Base-by-base conservation (phyloP, 2,797 vertebrate species). In the Lagocephalus sceleratus region DNA sequence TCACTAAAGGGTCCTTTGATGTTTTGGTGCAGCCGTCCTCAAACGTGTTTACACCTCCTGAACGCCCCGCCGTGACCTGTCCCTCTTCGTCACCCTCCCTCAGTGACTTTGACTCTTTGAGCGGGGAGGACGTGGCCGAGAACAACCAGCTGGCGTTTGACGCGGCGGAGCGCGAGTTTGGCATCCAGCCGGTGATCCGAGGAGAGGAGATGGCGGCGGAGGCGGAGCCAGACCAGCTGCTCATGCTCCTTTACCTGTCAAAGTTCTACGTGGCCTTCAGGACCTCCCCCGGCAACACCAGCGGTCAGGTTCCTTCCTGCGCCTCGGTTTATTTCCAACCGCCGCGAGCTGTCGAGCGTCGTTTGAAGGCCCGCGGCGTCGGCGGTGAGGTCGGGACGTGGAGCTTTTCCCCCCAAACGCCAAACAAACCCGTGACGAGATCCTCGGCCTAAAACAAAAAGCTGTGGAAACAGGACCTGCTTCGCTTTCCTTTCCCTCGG, bases 211-310 rank as follows among this genome's bases (percentile, higher is more conserved):
- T 99, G 92, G 94, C 90, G 0, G 88, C 81, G 0, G 73, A 80
- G 0, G 75, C 78, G 2, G 93, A 93, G 68, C 96, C 97, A 0
- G 95, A 99, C 88, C 95, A 96, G 77, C 93, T 98, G 63, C 91
- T 93, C 69, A 97, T 97, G 94, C 94, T 96, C 60, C 91, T 98
- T 66, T 99, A 99, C 84, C 94, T 99, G 56, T 98, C 97, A 59
- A 96, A 90, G 39, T 96, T 98, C 86, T 94, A 95, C 0, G 96
- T 98, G 78, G 90, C 93, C 69, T 98, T 99, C 90, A 83, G 89
- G 71, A 92, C 92, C 54, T 76, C 88, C 0, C 84, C 92, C 0
- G 78, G 88, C 35, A 87, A 55, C 52, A 76, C 87, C 5, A 74
- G 89, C 35, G 94, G 97, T 98, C 84, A 50, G 78, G 9, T 20